These are phyloP conservation scores for Ephialtes manifestator DNA, from an alignment of 2,888 invertebrate genomes.

Conservation along the genomic window DNA sequence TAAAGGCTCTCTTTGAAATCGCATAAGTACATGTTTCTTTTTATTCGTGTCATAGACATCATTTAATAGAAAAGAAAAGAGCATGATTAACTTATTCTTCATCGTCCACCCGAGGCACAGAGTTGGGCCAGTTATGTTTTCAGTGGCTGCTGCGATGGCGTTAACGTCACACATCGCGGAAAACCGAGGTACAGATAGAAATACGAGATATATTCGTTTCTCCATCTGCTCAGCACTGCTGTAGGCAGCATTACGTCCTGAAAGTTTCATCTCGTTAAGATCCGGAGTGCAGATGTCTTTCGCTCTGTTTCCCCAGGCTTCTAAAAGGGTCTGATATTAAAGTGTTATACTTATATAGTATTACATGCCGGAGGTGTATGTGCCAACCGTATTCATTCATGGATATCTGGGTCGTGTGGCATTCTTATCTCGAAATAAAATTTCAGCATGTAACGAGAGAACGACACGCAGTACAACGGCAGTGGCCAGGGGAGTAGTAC, in stretches of 20 bases:
- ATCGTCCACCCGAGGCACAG: not conserved
- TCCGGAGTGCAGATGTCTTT: slow-evolving; percentile 18
- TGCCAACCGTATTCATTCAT: slow-evolving; percentile 29
- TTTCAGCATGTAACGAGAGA: slow-evolving; percentile 42
- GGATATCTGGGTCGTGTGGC: slow-evolving; percentile 36
- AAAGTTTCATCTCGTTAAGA: slow-evolving; percentile 32
- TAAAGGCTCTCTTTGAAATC: no score
- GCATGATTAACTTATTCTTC: not conserved
- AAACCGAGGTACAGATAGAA: not conserved
- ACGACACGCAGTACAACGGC: slow-evolving; percentile 29
- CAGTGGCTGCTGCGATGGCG: not conserved
- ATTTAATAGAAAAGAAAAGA: not conserved
- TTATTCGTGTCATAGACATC: no score
- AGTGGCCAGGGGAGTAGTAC: slow-evolving; percentile 20
- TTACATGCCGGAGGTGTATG: slow-evolving; percentile 8
- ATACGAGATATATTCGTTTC: slow-evolving; percentile 10
- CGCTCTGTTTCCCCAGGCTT: slow-evolving; percentile 8
- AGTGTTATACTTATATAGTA: slow-evolving; percentile 20
- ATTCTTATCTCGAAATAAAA: slow-evolving; percentile 36
- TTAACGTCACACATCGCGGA: not conserved
- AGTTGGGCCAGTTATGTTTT: not conserved
- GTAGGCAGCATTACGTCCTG: not conserved
- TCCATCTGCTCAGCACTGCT: slow-evolving; percentile 1
- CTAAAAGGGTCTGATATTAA: slow-evolving; percentile 10
- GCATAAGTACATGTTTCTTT: no score